These are phyloP conservation scores for Apoda limacodes DNA, from an alignment of 2,888 invertebrate genomes.

Conservation along the genomic window DNA sequence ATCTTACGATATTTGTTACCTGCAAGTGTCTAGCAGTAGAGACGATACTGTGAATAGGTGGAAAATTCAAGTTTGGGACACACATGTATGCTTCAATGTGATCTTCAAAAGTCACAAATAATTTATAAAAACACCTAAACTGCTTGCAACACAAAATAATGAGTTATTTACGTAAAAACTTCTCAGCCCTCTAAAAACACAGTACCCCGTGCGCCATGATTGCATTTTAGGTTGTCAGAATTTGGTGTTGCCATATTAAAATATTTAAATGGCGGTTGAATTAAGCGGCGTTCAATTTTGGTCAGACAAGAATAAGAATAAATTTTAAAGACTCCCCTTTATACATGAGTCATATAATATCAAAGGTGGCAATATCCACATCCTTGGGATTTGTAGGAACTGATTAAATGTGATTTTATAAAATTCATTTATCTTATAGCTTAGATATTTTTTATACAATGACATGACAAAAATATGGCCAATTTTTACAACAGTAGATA, in stretches of 20 bases:
- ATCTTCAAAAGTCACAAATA: constrained; percentile 46
- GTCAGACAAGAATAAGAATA: no score
- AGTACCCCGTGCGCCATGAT: constrained; percentile 71
- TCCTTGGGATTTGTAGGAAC: no score
- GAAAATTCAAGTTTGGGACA: constrained; percentile 53
- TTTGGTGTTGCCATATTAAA: constrained; percentile 39
- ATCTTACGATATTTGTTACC: constrained; percentile 63
- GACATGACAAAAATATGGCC: no score
- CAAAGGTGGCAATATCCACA: no score
- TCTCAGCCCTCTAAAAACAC: constrained; percentile 70
- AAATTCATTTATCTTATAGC: no score
- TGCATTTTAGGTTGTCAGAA: constrained; percentile 72
- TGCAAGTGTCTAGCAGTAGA: constrained; percentile 68
- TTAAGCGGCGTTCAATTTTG: constrained; percentile 52
- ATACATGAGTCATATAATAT: no score
- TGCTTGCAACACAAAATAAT: constrained; percentile 56
- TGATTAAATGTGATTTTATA: no score
- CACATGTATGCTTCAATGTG: constrained; percentile 62
- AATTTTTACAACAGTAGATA: no score
- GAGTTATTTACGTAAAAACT: constrained; percentile 71
- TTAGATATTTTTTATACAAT: no score
- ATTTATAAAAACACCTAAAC: constrained; percentile 57
- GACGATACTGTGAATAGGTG: constrained; percentile 61
- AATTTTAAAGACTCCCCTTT: no score
- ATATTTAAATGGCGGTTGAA: constrained; percentile 29